phyloP scores from a whole-genome alignment of 2,797 vertebrate genomes.

The Holocentrus rufus region DNA sequence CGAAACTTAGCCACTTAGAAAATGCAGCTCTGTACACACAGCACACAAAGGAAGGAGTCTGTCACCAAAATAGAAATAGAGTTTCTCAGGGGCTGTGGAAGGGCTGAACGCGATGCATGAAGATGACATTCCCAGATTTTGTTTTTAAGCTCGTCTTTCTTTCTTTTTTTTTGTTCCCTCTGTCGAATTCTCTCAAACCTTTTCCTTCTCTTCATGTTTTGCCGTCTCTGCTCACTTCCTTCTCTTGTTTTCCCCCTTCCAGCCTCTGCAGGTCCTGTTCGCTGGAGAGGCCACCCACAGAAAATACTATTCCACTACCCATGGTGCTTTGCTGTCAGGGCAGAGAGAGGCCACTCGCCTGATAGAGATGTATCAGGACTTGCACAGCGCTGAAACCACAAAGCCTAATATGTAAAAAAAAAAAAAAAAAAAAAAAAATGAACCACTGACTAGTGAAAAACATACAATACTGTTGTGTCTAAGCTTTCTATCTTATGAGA shows the following conservation, averaged over 20 bases:
- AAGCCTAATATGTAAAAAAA: conserved; percentile 77
- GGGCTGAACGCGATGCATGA: conserved; percentile 44
- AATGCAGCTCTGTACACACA: conserved; percentile 28
- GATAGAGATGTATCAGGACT: conserved; percentile 95
- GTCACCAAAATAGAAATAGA: conserved; percentile 45
- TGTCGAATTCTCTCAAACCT: conserved; percentile 5
- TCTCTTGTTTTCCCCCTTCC: conserved; percentile 24
- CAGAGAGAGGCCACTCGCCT: conserved; percentile 95
- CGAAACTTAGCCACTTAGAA: conserved; percentile 41
- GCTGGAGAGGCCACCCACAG: conserved; percentile 98
- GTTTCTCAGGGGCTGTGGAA: conserved; percentile 13
- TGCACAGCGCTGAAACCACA: conserved; percentile 88
- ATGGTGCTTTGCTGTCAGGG: conserved; percentile 98
- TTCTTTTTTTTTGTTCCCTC: conserved; percentile 19
- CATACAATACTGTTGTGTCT: conserved; percentile 73
- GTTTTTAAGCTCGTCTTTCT: conserved; percentile 29
- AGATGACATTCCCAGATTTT: conserved; percentile 40
- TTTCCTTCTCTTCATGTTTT: background rate
- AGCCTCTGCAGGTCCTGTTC: conserved; percentile 99
- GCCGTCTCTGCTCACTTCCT: background rate
- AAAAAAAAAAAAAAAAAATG: conserved; percentile 64
- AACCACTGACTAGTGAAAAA: conserved; percentile 86
- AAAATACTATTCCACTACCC: conserved; percentile 99
- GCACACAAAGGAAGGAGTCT: conserved; percentile 32
- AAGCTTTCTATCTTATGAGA: conserved; percentile 69